Evolutionary conservation across 2,113 vertebrate genomes (phyloP).

Genomic region (Taxidea taxus): DNA sequence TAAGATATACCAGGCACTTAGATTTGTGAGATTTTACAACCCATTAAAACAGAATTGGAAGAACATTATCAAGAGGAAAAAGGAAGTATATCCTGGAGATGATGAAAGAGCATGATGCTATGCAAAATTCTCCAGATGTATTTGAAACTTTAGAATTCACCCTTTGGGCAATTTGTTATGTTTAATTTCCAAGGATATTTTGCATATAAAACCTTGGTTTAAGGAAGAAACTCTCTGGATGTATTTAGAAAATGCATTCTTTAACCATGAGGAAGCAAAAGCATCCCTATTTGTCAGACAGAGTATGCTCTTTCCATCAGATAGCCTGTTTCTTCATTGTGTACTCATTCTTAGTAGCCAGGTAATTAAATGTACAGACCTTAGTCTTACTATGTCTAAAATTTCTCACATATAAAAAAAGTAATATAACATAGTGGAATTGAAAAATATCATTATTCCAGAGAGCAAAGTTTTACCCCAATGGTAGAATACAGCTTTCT

Average conservation of each 20-base stretch:
- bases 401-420: not conserved
- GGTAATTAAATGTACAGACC: not conserved
- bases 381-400: not conserved
- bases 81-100: not conserved
- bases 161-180: not conserved
- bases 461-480: not conserved
- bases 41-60: not conserved
- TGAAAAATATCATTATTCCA: not conserved
- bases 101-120: not conserved
- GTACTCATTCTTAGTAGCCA: not conserved
- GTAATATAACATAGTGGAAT: not conserved
- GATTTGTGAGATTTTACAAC: not conserved
- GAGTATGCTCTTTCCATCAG: not conserved
- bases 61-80: not conserved
- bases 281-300: not conserved
- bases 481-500: not conserved
- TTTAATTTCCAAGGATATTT: not conserved
- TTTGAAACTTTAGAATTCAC: not conserved
- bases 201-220: not conserved
- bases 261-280: not conserved
- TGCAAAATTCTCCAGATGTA: not conserved
- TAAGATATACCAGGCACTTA: not conserved
- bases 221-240: not conserved
- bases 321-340: not conserved
- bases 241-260: not conserved